These are phyloP conservation scores for Theropithecus gelada DNA, from an alignment of 2,113 vertebrate species.

Conservation along the genomic window DNA sequence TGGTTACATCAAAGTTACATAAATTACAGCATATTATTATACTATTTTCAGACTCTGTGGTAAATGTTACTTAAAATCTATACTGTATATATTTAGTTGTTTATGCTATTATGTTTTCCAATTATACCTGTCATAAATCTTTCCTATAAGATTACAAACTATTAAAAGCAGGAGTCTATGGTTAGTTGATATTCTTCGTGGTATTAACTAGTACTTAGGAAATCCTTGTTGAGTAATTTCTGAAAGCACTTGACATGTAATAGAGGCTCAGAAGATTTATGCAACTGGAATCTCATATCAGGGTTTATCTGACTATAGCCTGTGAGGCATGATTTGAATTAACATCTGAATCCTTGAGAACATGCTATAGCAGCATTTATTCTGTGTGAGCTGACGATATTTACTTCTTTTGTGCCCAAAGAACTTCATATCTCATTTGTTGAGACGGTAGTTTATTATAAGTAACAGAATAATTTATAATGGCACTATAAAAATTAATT, in stretches of 20 bases:
- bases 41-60: background rate
- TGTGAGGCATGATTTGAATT: background rate
- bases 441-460: background rate
- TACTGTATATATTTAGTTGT: background rate
- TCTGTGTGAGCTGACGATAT: background rate
- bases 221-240: constrained; percentile 18
- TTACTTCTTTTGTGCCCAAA: background rate
- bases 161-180: background rate
- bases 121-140: background rate
- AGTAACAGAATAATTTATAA: background rate
- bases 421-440: background rate
- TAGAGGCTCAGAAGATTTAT: background rate
- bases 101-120: background rate
- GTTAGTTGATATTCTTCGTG: background rate
- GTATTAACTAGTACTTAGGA: background rate
- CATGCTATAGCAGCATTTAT: background rate
- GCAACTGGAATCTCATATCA: background rate
- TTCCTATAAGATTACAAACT: background rate
- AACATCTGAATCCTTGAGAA: background rate
- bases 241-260: constrained; percentile 4
- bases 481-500: background rate
- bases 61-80: background rate
- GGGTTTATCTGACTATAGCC: constrained; percentile 5
- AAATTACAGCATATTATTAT: background rate
- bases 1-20: background rate